Percentiles rank a stretch among this genome's conserved stretches.
Conservation (phyloP, 2,888 invertebrate genomes). For the Hecatera dysodea region DNA sequence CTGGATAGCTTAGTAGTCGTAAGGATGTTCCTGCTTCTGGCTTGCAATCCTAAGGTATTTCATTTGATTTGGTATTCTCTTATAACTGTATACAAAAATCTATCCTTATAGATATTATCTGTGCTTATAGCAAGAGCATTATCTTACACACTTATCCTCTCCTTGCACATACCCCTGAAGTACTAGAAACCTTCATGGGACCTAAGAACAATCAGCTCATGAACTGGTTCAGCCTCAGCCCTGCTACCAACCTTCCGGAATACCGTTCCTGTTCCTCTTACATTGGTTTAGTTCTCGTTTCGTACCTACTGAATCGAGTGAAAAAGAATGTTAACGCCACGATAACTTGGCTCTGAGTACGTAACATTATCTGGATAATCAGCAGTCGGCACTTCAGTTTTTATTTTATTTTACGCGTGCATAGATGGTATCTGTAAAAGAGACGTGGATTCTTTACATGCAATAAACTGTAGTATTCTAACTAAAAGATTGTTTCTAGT, state of each 20-base stretch:
- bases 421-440: slow-evolving; percentile 27
- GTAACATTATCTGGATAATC: slow-evolving; percentile 28
- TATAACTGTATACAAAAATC: too few species aligned
- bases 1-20: neutral
- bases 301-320: neutral
- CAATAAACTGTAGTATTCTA: neutral
- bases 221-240: neutral
- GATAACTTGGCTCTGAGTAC: neutral
- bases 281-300: neutral
- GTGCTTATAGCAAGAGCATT: too few species aligned
- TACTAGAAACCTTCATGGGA: neutral
- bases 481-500: neutral
- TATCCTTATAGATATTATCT: too few species aligned
- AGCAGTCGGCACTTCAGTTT: slow-evolving; percentile 15
- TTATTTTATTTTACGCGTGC: slow-evolving; percentile 13
- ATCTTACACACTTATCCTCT: too few species aligned
- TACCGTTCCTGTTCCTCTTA: too few species aligned
- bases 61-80: too few species aligned
- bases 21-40: neutral
- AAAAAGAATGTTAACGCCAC: slow-evolving; percentile 15
- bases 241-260: neutral
- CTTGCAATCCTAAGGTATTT: too few species aligned
- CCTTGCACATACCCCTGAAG: neutral
- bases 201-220: neutral
- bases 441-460: neutral